Conservation (phyloP, 2,113 vertebrate genomes). For the Condylura cristata region DNA sequence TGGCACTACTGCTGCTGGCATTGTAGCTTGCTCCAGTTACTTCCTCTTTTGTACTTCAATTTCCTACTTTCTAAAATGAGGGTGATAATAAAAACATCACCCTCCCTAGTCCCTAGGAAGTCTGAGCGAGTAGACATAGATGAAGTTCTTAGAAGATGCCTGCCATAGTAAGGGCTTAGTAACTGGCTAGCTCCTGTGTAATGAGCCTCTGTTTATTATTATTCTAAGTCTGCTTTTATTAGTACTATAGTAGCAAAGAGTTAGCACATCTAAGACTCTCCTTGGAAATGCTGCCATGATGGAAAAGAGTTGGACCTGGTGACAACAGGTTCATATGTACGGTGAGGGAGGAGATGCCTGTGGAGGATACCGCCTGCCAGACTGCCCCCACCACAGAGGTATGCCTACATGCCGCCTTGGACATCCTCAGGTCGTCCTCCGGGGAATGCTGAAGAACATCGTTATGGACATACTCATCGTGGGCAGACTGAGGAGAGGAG, state of each 20-base stretch:
- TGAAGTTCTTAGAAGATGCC: neutral
- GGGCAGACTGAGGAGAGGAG: neutral
- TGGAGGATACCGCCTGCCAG: accelerated
- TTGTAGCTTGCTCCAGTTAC: neutral
- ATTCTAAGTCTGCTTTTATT: neutral
- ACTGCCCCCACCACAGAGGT: accelerated
- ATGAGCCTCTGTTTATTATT: neutral
- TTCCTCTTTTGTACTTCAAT: neutral
- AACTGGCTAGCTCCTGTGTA: neutral
- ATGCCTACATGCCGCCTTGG: neutral
- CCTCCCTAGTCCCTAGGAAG: neutral
- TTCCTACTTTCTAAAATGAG: neutral
- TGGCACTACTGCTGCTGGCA: neutral
- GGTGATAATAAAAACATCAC: neutral
- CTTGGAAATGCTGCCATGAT: neutral
- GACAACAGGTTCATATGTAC: no score
- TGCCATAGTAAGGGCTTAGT: neutral
- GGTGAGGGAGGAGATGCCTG: neutral
- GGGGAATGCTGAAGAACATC: neutral
- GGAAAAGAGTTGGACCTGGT: neutral
- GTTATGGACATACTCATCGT: neutral
- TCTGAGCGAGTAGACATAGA: neutral
- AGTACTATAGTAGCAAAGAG: neutral
- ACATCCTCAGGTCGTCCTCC: neutral
- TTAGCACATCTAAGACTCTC: neutral